Evolutionary conservation across 2,797 vertebrate species (phyloP).

Genomic region (Enteromius mattozi): DNA sequence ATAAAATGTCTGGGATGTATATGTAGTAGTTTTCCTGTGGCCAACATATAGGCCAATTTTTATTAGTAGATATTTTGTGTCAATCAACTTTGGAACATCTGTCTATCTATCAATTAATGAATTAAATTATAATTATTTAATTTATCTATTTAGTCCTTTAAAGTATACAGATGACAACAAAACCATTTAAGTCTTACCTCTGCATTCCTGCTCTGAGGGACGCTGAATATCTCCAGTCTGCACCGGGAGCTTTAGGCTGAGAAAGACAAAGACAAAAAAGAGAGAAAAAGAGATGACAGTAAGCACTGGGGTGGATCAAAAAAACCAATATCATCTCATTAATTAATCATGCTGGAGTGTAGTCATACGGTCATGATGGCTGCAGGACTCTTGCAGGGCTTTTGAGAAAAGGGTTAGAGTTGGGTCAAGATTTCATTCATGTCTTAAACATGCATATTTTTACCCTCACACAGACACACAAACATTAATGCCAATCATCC

Average conservation of each 20-base stretch:
- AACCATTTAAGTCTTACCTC: conserved; percentile 79
- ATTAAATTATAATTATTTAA: no score
- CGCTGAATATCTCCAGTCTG: conserved; percentile 98
- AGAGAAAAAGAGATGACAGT: conserved; percentile 54
- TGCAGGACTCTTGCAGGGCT: conserved; percentile 17
- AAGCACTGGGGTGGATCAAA: conserved; percentile 60
- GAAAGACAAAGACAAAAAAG: conserved; percentile 24
- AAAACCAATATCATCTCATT: conserved; percentile 69
- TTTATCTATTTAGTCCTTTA: not conserved
- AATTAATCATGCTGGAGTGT: conserved; percentile 69
- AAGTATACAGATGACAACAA: not conserved
- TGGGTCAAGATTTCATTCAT: conserved; percentile 32
- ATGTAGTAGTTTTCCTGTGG: not conserved
- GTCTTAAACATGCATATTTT: conserved; percentile 40
- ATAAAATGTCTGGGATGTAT: not conserved
- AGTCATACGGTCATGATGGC: conserved; percentile 33
- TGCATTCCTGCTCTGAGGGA: conserved; percentile 98
- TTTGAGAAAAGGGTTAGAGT: conserved; percentile 11
- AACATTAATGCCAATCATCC: conserved; percentile 1
- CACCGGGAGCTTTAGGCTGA: conserved; percentile 89
- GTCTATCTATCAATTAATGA: not conserved
- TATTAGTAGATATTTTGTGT: not conserved
- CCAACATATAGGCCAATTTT: not conserved
- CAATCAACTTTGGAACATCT: not conserved
- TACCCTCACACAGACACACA: conserved; percentile 7